These are phyloP conservation scores for Euleptes europaea DNA, from an alignment of 2,113 vertebrate genomes.

Conservation along the genomic window DNA sequence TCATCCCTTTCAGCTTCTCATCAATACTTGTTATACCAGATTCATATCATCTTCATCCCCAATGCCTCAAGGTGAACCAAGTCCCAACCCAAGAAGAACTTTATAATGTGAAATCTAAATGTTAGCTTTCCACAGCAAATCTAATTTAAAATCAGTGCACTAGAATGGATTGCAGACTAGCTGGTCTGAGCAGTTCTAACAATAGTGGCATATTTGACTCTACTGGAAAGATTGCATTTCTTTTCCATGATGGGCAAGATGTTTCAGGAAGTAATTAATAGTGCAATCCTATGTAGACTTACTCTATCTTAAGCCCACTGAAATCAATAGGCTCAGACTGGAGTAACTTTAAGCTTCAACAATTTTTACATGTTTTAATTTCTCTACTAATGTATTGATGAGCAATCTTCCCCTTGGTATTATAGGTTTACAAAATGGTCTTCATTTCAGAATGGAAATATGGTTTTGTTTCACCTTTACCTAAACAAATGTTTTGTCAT, in stretches of 20 bases:
- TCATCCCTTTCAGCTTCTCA: slow-evolving; percentile 9
- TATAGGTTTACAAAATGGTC: not conserved
- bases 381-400: not conserved
- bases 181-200: not conserved
- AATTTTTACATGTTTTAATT: not conserved
- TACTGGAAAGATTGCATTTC: not conserved
- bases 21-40: slow-evolving; percentile 14
- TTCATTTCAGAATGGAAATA: not conserved
- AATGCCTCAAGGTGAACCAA: slow-evolving; percentile 23
- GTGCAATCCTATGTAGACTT: no score
- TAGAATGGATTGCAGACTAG: not conserved
- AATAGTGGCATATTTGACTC: not conserved
- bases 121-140: not conserved
- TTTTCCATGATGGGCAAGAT: not conserved
- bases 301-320: no score
- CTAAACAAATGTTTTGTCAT: not conserved
- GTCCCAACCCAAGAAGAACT: not conserved
- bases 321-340: no score
- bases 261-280: not conserved
- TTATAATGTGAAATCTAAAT: slow-evolving; percentile 1
- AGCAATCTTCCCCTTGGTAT: not conserved
- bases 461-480: not conserved
- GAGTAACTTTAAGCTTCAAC: not conserved
- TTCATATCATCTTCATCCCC: slow-evolving; percentile 11
- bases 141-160: slow-evolving; percentile 1